Conservation (phyloP, 2,113 vertebrate species). For the Montifringilla adamsi region DNA sequence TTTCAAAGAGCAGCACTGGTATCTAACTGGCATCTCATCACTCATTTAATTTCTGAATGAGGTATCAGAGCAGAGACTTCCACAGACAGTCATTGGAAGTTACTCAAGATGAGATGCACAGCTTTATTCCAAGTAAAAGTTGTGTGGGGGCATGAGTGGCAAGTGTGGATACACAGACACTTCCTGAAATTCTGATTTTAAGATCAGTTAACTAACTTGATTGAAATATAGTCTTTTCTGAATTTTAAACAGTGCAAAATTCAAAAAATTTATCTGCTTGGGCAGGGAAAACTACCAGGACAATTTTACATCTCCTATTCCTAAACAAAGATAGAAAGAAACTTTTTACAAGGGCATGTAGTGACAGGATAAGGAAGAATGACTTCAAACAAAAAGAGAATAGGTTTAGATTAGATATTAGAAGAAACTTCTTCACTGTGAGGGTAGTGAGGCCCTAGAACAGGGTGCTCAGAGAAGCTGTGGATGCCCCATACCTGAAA, state of each 20-base stretch:
- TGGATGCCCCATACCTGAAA: neutral
- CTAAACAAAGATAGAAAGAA: neutral
- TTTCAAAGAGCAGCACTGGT: neutral
- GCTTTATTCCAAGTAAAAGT: neutral
- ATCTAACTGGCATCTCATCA: neutral
- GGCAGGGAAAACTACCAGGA: neutral
- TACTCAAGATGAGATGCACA: neutral
- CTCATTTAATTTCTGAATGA: neutral
- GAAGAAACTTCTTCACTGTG: neutral
- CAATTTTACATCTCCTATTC: neutral
- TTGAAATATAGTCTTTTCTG: neutral
- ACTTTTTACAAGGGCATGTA: neutral
- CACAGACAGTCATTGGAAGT: neutral
- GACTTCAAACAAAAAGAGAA: neutral
- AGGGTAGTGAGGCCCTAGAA: neutral
- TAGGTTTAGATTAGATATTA: neutral
- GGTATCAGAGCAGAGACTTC: neutral
- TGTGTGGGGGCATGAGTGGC: neutral
- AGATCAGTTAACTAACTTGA: neutral
- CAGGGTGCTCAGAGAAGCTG: neutral
- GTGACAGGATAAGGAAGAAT: neutral
- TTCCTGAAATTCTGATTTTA: neutral
- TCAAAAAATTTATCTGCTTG: neutral
- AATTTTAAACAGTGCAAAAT: neutral
- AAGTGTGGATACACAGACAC: neutral